These are phyloP conservation scores for Diploptera punctata DNA, from an alignment of 2,888 invertebrate genomes.

Conservation along the genomic window DNA sequence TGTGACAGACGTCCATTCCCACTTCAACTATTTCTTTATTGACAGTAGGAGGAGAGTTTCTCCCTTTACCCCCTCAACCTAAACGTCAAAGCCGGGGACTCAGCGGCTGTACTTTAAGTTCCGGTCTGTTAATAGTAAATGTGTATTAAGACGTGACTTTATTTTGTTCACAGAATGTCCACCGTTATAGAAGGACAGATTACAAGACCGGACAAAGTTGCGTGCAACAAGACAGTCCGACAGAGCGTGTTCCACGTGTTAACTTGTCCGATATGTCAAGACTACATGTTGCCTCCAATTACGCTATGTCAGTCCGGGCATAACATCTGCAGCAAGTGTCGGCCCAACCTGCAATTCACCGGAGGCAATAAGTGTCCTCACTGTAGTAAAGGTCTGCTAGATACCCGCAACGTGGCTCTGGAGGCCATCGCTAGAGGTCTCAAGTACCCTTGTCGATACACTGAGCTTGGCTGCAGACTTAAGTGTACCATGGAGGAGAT, in stretches of 20 bases:
- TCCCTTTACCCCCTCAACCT: too few species aligned
- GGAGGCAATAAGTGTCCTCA: constrained; percentile 3
- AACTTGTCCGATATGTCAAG: constrained; percentile 20
- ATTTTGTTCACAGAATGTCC: too few species aligned
- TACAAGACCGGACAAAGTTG: not conserved
- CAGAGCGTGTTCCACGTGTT: constrained; percentile 19
- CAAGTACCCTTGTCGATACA: constrained; percentile 22
- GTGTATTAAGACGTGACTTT: too few species aligned
- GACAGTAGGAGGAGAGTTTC: too few species aligned
- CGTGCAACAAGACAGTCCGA: not conserved
- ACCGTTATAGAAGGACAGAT: not conserved
- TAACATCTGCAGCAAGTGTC: constrained; percentile 25
- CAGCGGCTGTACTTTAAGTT: too few species aligned
- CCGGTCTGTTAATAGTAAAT: too few species aligned
- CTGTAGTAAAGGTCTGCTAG: constrained; percentile 15
- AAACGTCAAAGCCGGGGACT: too few species aligned
- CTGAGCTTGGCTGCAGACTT: not conserved
- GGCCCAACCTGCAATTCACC: not conserved
- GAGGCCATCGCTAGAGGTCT: constrained; percentile 24
- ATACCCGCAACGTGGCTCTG: constrained; percentile 30
- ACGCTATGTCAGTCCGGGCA: constrained; percentile 24
- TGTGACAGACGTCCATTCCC: too few species aligned
- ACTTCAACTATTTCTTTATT: too few species aligned
- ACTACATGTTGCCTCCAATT: constrained; percentile 31
- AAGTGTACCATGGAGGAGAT: constrained; percentile 9